Conservation (phyloP, 2,797 vertebrate species). For the Odontamblyopus rebecca region DNA sequence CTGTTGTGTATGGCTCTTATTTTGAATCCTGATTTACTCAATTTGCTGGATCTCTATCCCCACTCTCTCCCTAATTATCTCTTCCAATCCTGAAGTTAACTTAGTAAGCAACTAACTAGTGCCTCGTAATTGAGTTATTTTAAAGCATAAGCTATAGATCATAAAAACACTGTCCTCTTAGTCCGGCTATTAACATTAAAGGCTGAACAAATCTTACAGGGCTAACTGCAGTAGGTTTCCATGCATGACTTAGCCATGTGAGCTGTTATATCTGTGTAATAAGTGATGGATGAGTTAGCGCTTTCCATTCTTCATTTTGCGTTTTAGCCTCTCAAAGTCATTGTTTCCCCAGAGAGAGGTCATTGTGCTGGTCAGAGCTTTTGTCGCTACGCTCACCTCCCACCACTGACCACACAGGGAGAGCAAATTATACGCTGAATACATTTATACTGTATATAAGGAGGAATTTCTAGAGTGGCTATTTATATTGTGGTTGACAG, state of each 20-base stretch:
- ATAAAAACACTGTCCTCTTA: not conserved
- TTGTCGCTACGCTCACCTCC: slow-evolving; percentile 65
- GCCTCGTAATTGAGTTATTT: not conserved
- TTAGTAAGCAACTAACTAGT: not conserved
- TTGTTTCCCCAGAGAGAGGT: slow-evolving; percentile 77
- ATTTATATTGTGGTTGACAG: not conserved
- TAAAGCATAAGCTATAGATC: not conserved
- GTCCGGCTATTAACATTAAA: slow-evolving; percentile 7
- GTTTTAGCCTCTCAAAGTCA: slow-evolving; percentile 77
- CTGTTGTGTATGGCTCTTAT: not conserved
- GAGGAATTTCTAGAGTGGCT: not conserved
- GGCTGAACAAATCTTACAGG: slow-evolving; percentile 26
- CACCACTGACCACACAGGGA: slow-evolving; percentile 51
- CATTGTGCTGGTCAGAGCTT: slow-evolving; percentile 76
- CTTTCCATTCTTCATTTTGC: slow-evolving; percentile 65
- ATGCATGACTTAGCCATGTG: slow-evolving; percentile 47
- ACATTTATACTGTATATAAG: not conserved
- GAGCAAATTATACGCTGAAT: slow-evolving; percentile 7
- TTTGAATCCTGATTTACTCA: not conserved
- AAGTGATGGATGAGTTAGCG: slow-evolving; percentile 76
- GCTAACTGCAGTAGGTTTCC: slow-evolving; percentile 51
- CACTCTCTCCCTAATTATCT: not conserved
- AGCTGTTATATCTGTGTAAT: slow-evolving; percentile 65
- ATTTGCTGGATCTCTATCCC: not conserved
- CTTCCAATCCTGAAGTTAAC: not conserved